phyloP scores from a whole-genome alignment of 2,888 invertebrate genomes.

The Liodrosophila aerea region DNA sequence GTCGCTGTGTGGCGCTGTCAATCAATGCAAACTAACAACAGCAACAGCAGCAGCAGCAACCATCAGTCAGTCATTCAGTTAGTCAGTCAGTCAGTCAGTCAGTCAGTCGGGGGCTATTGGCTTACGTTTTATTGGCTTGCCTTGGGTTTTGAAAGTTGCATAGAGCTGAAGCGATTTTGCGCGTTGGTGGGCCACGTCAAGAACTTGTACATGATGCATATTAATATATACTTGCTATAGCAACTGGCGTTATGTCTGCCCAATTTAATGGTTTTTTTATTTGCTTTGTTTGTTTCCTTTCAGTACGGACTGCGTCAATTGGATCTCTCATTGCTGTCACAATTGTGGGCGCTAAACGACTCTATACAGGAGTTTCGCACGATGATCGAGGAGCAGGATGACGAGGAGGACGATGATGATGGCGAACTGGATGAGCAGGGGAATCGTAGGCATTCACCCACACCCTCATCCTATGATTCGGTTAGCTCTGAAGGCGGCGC shows the following conservation, averaged over 20 bases:
- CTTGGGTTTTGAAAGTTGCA: slow-evolving; percentile 65
- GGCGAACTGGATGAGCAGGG: slow-evolving; percentile 62
- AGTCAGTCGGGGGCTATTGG: slow-evolving; percentile 13
- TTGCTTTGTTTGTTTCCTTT: slow-evolving; percentile 79
- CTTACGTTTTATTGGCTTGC: slow-evolving; percentile 46
- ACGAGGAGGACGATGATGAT: slow-evolving; percentile 63
- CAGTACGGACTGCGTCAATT: slow-evolving; percentile 94
- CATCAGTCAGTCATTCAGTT: slow-evolving; percentile 21
- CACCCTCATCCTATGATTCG: slow-evolving; percentile 81
- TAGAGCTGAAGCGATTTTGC: slow-evolving; percentile 9
- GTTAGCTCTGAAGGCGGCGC: slow-evolving; percentile 77
- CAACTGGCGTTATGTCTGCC: slow-evolving; percentile 31
- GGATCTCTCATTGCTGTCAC: slow-evolving; percentile 93
- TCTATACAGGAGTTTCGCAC: slow-evolving; percentile 94
- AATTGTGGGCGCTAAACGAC: slow-evolving; percentile 95
- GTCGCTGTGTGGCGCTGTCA: slow-evolving; percentile 65
- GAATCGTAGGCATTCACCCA: slow-evolving; percentile 70
- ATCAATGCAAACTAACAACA: slow-evolving; percentile 48
- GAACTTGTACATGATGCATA: slow-evolving; percentile 54
- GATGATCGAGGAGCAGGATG: slow-evolving; percentile 83
- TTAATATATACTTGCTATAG: slow-evolving; percentile 46
- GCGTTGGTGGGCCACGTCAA: slow-evolving; percentile 64
- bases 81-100: slow-evolving; percentile 21
- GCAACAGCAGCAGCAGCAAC: slow-evolving; percentile 8
- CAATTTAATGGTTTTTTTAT: slow-evolving; percentile 26